These are phyloP conservation scores for Chelonus insularis DNA, from an alignment of 1,140 invertebrate species.

Conservation along the genomic window DNA sequence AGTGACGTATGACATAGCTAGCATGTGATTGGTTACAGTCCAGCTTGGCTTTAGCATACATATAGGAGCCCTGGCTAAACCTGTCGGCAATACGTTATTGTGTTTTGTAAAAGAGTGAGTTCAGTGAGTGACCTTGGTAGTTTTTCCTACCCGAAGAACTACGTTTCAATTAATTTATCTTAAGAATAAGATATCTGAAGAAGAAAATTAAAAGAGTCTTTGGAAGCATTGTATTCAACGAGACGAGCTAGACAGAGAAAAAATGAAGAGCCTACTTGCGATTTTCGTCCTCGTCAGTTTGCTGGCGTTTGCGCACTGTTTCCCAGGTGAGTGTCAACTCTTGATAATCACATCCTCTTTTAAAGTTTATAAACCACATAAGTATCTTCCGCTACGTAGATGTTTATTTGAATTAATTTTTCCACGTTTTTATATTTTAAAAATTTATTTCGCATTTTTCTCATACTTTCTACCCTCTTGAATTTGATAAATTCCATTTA, in stretches of 20 bases:
- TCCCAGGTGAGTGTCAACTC: slow-evolving; percentile 44
- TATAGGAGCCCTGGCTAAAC: slow-evolving; percentile 22
- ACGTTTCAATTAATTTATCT: background rate
- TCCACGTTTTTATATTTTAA: slow-evolving; percentile 1
- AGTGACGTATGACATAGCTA: slow-evolving; percentile 18
- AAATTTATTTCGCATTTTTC: slow-evolving; percentile 3
- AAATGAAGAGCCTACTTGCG: slow-evolving; percentile 31
- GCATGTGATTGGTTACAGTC: slow-evolving; percentile 21
- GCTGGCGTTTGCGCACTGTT: slow-evolving; percentile 39
- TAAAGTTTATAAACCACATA: background rate
- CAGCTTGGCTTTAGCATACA: slow-evolving; percentile 18
- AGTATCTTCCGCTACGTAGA: slow-evolving; percentile 2
- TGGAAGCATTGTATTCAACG: background rate
- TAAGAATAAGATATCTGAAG: background rate
- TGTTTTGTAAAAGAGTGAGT: slow-evolving; percentile 18
- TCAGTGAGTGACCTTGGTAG: slow-evolving; percentile 27
- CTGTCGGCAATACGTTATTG: slow-evolving; percentile 27
- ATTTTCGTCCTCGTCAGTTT: slow-evolving; percentile 36
- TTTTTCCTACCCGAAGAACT: background rate
- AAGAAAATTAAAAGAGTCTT: background rate
- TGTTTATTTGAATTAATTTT: background rate
- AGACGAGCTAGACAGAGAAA: background rate
- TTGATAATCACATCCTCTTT: background rate
- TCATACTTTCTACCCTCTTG: too few species aligned
- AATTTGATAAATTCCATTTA: background rate